phyloP scores from a whole-genome alignment of 2,888 invertebrate species.

The Neoscelio sp. region DNA sequence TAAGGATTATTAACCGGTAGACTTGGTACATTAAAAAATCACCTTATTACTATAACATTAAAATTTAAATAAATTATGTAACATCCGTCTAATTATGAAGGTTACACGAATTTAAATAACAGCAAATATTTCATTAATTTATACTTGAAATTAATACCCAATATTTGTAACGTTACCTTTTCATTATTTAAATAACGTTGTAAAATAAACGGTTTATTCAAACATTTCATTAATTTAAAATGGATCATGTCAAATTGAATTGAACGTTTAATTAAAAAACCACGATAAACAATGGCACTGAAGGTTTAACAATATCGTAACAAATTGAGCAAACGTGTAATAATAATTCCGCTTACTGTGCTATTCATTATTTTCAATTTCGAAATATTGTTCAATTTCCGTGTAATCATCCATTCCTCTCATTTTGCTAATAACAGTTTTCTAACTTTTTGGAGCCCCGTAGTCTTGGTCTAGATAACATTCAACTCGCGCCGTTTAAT shows the following conservation, averaged over 20 bases:
- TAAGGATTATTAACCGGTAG: too few species aligned
- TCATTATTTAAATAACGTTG: too few species aligned
- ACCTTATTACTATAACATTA: too few species aligned
- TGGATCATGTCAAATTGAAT: not conserved
- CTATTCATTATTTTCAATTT: constrained; percentile 17
- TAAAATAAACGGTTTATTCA: too few species aligned
- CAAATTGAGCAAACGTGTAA: constrained; percentile 1
- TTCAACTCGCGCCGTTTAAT: not conserved
- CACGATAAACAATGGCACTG: not conserved
- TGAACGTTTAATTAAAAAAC: not conserved
- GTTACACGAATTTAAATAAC: too few species aligned
- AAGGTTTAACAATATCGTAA: not conserved
- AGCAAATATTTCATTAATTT: too few species aligned
- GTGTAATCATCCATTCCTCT: constrained; percentile 9
- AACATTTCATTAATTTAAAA: too few species aligned
- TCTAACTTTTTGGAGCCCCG: constrained; percentile 3
- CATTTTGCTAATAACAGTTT: constrained; percentile 7
- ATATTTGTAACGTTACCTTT: too few species aligned
- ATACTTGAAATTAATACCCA: too few species aligned
- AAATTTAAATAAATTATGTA: too few species aligned
- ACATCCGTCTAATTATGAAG: too few species aligned
- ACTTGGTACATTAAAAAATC: too few species aligned
- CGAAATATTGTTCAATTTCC: constrained; percentile 9
- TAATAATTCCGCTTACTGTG: not conserved
- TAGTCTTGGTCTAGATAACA: not conserved